A percentile compares a stretch with the other conserved stretches of the same genome.
These are phyloP conservation scores for Scortum barcoo DNA, from an alignment of 2,113 vertebrate genomes.

Conservation along the genomic window DNA sequence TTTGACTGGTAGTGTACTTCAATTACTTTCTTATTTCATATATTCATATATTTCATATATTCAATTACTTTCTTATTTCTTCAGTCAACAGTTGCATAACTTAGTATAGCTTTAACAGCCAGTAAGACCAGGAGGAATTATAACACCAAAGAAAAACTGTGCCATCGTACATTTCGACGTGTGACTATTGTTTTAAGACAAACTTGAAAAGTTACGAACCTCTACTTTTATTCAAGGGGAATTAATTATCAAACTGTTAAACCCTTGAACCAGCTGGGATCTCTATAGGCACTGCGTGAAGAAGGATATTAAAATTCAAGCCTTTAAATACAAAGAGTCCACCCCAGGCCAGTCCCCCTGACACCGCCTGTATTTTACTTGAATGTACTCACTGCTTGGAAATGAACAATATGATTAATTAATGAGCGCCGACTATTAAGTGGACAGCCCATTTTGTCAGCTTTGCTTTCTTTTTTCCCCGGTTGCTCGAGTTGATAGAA, in stretches of 20 bases:
- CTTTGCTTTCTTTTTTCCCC: constrained; percentile 37
- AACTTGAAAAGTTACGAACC: not conserved
- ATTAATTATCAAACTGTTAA: constrained; percentile 24
- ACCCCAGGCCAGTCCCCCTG: constrained; percentile 24
- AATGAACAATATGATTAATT: constrained; percentile 68
- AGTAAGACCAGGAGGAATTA: not conserved
- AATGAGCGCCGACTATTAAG: constrained; percentile 60
- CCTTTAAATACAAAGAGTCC: constrained; percentile 29
- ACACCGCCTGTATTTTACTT: constrained; percentile 41
- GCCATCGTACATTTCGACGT: not conserved
- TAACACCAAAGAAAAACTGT: not conserved
- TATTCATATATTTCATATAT: no score
- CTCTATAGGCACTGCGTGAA: not conserved
- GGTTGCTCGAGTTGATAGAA: constrained; percentile 41
- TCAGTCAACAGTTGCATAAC: not conserved
- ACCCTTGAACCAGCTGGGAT: not conserved
- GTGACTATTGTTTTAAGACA: not conserved
- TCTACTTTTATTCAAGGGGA: not conserved
- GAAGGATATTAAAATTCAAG: constrained; percentile 16
- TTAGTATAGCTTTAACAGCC: not conserved
- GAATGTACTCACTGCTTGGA: constrained; percentile 40
- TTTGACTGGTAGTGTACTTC: no score
- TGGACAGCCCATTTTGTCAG: constrained; percentile 56
- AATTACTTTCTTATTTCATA: no score
- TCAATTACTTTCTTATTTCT: not conserved